Evolutionary conservation across 1,140 invertebrate genomes (phyloP).

Genomic region (Drosophila lowei): DNA sequence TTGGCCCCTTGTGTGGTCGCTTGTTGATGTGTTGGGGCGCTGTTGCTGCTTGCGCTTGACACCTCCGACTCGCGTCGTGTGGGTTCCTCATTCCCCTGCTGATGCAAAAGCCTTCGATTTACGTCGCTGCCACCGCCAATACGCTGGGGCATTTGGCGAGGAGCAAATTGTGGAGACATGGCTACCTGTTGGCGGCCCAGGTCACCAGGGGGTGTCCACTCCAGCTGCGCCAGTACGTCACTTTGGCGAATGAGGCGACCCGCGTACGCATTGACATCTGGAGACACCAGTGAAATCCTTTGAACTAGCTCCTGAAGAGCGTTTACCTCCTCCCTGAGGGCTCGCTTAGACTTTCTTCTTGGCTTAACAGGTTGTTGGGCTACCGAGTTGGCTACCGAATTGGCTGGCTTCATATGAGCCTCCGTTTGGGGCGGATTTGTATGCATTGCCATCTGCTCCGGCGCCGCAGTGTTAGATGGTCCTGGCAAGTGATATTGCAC

Average conservation of each 20-base stretch:
- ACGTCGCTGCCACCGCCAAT: conserved; percentile 44
- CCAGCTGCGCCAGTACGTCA: conserved; percentile 55
- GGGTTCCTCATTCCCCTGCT: conserved; percentile 11
- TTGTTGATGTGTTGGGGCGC: conserved; percentile 14
- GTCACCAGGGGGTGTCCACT: conserved; percentile 19
- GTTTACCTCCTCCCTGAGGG: conserved; percentile 43
- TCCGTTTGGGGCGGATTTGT: conserved; percentile 7
- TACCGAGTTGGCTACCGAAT: background rate
- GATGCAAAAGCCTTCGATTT: background rate
- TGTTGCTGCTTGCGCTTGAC: conserved; percentile 52
- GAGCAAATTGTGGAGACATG: background rate
- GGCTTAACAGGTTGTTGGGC: background rate
- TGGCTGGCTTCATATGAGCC: background rate
- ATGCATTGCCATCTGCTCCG: conserved; percentile 20
- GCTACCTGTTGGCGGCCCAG: background rate
- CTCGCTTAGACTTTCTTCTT: conserved; percentile 39
- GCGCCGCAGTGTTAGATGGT: conserved; percentile 11
- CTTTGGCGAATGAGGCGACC: conserved; percentile 43
- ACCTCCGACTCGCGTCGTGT: conserved; percentile 53
- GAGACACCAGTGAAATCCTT: conserved; percentile 39
- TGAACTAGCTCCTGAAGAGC: conserved; percentile 58
- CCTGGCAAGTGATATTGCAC: conserved; percentile 12
- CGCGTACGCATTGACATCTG: conserved; percentile 48
- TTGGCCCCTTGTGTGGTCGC: background rate
- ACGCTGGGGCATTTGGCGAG: conserved; percentile 24